Conservation (phyloP, 2,888 invertebrate genomes). For the Limnephilus lunatus region DNA sequence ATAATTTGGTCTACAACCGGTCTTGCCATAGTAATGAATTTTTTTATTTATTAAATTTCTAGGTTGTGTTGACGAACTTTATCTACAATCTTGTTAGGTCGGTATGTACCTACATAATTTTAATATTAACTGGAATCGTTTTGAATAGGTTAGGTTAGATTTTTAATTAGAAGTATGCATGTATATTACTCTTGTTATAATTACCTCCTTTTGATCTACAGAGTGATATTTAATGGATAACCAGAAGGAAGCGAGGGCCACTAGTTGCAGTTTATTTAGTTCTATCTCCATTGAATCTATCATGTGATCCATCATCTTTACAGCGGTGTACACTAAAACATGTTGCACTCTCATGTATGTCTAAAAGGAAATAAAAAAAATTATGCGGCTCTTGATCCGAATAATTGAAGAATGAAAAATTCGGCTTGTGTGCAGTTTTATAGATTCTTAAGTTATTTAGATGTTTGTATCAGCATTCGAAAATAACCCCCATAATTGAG, state of each 20-base stretch:
- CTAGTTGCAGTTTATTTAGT: slow-evolving; percentile 59
- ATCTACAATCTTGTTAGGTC: too few relatives aligned
- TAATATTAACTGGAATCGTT: too few relatives aligned
- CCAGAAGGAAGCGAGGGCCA: slow-evolving; percentile 64
- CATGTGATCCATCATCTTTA: slow-evolving; percentile 60
- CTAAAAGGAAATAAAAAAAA: slow-evolving; percentile 43
- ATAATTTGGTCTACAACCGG: too few relatives aligned
- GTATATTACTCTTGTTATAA: not conserved
- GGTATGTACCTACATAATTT: too few relatives aligned
- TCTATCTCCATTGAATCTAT: slow-evolving; percentile 59
- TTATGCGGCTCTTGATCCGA: not conserved
- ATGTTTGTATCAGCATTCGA: not conserved
- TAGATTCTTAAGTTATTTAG: too few relatives aligned
- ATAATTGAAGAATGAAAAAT: not conserved
- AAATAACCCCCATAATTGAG: not conserved
- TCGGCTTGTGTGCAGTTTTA: too few relatives aligned
- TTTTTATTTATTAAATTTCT: too few relatives aligned
- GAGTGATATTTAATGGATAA: slow-evolving; percentile 63
- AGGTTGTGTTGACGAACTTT: too few relatives aligned
- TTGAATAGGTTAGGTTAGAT: too few relatives aligned
- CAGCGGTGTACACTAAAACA: slow-evolving; percentile 61
- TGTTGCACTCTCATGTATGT: slow-evolving; percentile 63
- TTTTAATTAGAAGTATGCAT: too few relatives aligned
- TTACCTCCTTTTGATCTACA: slow-evolving; percentile 57
- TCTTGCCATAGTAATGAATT: too few relatives aligned